These are phyloP conservation scores for Micropoecilia bifurca DNA, from an alignment of 2,797 vertebrate species.

Conservation along the genomic window DNA sequence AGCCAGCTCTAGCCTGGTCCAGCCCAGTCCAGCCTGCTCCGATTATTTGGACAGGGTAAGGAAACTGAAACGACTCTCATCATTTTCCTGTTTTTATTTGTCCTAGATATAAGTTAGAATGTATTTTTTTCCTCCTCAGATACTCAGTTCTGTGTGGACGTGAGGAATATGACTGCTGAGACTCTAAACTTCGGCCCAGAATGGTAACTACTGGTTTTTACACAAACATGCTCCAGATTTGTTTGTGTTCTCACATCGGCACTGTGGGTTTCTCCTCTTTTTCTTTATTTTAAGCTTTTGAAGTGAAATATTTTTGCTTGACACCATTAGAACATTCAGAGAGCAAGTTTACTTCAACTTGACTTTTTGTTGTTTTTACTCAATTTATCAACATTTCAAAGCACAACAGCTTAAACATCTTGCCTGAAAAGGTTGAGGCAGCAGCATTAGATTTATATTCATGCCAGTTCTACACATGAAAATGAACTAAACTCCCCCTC, in stretches of 20 bases:
- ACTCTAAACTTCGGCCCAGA: constrained; percentile 96
- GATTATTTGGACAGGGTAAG: constrained; percentile 88
- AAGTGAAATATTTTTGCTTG: background rate
- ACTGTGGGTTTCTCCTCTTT: background rate
- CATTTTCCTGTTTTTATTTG: background rate
- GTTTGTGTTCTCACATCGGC: too few species aligned
- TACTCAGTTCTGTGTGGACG: constrained; percentile 83
- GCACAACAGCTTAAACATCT: too few species aligned
- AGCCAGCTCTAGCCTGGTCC: constrained; percentile 78
- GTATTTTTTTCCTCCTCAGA: constrained; percentile 48
- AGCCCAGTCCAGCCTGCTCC: constrained; percentile 83
- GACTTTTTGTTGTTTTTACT: too few species aligned
- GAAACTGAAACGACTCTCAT: rapidly evolving
- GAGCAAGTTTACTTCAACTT: background rate
- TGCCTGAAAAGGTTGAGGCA: background rate
- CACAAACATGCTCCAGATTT: background rate
- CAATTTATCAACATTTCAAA: too few species aligned
- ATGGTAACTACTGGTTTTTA: constrained; percentile 80
- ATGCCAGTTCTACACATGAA: too few species aligned
- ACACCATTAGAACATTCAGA: background rate
- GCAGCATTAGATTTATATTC: too few species aligned
- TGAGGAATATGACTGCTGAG: constrained; percentile 93
- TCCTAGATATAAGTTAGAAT: background rate
- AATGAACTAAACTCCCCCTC: too few species aligned
- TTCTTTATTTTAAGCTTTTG: background rate